These are phyloP conservation scores for Chloromyia formosa DNA, from an alignment of 2,888 invertebrate genomes.

Conservation along the genomic window DNA sequence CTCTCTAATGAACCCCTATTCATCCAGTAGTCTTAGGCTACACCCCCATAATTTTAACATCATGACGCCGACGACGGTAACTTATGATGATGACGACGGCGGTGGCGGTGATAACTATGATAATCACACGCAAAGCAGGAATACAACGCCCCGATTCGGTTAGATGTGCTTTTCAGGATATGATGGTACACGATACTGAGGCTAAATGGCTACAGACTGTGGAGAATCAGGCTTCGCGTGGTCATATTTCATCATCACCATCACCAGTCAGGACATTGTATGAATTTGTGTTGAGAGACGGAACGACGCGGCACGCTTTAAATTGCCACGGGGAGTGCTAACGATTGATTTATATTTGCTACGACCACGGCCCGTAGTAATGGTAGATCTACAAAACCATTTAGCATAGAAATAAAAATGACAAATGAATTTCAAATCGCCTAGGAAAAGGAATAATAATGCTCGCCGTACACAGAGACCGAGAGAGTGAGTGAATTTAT, in stretches of 20 bases:
- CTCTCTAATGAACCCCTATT: no score
- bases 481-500: no score
- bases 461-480: no score
- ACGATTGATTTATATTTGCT: slow-evolving; percentile 14
- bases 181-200: no score
- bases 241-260: no score
- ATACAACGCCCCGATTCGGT: background rate
- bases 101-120: background rate
- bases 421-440: slow-evolving; percentile 20
- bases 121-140: slow-evolving; percentile 7
- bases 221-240: no score
- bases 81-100: background rate
- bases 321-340: slow-evolving; percentile 19
- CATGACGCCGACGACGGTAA: background rate
- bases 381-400: background rate
- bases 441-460: slow-evolving; percentile 9
- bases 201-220: no score
- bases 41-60: no score
- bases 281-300: no score
- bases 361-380: background rate
- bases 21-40: no score
- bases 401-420: slow-evolving; percentile 13
- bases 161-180: no score
- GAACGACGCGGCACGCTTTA: background rate
- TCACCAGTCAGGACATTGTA: no score